A percentile compares a stretch with the other conserved stretches of the same genome.
phyloP scores from a whole-genome alignment of 2,797 vertebrate species.

The Anomalospiza imberbis region DNA sequence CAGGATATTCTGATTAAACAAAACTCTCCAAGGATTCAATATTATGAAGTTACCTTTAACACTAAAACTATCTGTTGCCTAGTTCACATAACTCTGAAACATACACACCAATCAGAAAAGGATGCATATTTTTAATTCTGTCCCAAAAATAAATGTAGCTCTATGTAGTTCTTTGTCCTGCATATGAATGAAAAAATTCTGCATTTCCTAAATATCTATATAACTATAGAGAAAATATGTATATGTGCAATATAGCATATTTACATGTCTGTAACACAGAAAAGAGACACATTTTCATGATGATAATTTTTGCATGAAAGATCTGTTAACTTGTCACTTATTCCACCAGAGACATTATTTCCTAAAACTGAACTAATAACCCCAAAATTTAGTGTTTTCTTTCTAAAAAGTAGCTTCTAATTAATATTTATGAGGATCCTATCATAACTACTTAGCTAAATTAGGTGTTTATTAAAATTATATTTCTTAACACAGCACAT shows the following conservation, averaged over 20 bases:
- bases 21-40: neutral
- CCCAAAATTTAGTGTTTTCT: neutral
- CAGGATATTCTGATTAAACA: neutral
- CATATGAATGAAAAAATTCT: neutral
- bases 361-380: neutral
- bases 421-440: neutral
- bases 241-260: neutral
- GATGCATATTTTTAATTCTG: neutral
- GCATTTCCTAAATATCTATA: neutral
- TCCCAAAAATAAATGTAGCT: neutral
- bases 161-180: neutral
- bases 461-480: neutral
- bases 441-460: neutral
- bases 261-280: neutral
- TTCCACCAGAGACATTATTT: neutral
- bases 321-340: neutral
- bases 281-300: neutral
- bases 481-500: conserved; percentile 4
- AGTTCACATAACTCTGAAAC: neutral
- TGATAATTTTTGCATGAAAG: neutral
- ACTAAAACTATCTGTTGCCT: neutral
- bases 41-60: neutral
- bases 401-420: neutral
- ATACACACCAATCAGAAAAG: neutral
- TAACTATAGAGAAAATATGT: neutral